A percentile compares a stretch with the other conserved stretches of the same genome.
phyloP scores from a whole-genome alignment of 1,140 invertebrate genomes.

The Bombus consobrinus region DNA sequence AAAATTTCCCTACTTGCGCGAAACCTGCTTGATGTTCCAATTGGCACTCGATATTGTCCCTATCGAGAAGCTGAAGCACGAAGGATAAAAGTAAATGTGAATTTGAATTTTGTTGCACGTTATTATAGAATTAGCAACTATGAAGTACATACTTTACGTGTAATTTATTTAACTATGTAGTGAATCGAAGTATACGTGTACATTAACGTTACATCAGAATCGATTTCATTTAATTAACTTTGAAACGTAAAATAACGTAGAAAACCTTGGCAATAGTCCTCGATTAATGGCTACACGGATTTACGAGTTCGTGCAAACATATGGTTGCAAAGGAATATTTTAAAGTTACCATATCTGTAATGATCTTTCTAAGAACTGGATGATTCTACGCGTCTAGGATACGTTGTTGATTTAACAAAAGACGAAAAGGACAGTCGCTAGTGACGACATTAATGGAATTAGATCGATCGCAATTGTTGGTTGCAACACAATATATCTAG shows the following conservation, averaged over 20 bases:
- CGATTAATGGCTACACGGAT: not conserved
- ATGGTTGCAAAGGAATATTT: not conserved
- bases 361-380: not conserved
- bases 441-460: constrained; percentile 42
- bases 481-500: constrained; percentile 59
- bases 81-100: no score
- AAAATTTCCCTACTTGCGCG: no score
- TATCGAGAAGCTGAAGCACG: not conserved
- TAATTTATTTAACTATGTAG: not conserved
- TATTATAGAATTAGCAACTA: no score
- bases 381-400: no score
- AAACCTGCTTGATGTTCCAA: no score
- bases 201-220: not conserved
- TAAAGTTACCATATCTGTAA: not conserved
- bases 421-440: not conserved
- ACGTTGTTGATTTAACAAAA: not conserved
- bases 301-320: not conserved
- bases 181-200: not conserved
- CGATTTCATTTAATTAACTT: not conserved
- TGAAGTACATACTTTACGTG: no score
- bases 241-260: no score
- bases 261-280: no score
- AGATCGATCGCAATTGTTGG: constrained; percentile 30
- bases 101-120: no score
- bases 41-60: not conserved